A percentile compares a stretch with the other conserved stretches of the same genome.
Conservation (phyloP, 2,888 invertebrate genomes). For the Glyphotaelius pellucidus region DNA sequence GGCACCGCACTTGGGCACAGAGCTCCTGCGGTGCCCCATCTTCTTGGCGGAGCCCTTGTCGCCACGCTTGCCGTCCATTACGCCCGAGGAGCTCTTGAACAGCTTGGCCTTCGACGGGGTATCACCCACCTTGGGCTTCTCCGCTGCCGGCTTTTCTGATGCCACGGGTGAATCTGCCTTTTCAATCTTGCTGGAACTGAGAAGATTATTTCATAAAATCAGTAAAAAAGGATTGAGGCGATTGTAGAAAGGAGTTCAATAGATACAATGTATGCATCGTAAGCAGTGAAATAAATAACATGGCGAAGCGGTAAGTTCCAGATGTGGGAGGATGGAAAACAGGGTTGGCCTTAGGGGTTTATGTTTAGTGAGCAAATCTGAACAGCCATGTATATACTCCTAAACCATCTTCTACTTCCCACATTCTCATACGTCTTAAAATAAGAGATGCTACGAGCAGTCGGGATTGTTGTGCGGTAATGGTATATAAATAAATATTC, state of each 20-base stretch:
- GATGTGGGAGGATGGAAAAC: background rate
- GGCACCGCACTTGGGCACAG: constrained; percentile 56
- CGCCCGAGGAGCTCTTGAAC: constrained; percentile 59
- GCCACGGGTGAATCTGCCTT: constrained; percentile 19
- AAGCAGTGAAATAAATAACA: background rate
- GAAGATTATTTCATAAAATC: background rate
- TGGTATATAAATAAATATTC: background rate
- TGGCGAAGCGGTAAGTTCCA: background rate
- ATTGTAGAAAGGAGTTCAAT: background rate
- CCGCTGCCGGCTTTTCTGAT: constrained; percentile 67
- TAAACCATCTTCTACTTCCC: no score
- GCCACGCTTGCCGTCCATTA: constrained; percentile 34
- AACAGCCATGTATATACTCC: no score
- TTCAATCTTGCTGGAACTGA: constrained; percentile 60
- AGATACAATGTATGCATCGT: background rate
- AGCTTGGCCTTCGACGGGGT: constrained; percentile 60
- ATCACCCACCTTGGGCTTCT: constrained; percentile 71
- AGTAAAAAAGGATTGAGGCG: background rate
- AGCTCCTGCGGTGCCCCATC: constrained; percentile 61
- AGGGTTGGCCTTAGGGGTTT: background rate
- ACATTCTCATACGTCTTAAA: background rate
- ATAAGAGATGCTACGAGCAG: background rate
- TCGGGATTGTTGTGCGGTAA: background rate
- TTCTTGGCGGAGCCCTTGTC: constrained; percentile 61
- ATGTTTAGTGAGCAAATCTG: background rate